phyloP scores from a whole-genome alignment of 1,140 invertebrate genomes.

The Macrotrachela quadricornifera region DNA sequence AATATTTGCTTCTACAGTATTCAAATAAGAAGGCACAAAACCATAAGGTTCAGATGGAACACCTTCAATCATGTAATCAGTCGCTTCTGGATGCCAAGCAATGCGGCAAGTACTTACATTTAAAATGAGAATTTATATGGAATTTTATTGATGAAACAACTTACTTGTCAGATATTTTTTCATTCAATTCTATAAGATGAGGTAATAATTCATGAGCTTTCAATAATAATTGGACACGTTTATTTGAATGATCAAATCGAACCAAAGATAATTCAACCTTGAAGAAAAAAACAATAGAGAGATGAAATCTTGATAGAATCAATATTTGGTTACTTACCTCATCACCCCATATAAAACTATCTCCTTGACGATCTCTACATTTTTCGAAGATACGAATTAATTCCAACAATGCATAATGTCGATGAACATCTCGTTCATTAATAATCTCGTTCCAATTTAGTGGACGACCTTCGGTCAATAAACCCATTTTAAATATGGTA shows the following conservation, averaged over 20 bases:
- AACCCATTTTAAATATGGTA: constrained; percentile 62
- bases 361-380: constrained; percentile 64
- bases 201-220: constrained; percentile 55
- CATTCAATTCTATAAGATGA: constrained; percentile 54
- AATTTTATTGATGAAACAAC: neutral
- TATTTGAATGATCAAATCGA: constrained; percentile 70
- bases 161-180: constrained; percentile 18
- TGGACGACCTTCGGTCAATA: constrained; percentile 76
- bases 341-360: constrained; percentile 82
- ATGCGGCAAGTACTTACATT: too few relatives aligned
- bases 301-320: too few relatives aligned
- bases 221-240: constrained; percentile 54
- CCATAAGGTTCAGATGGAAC: constrained; percentile 73
- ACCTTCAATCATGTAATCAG: constrained; percentile 93
- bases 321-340: constrained; percentile 36
- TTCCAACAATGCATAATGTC: constrained; percentile 72
- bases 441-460: constrained; percentile 86
- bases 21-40: constrained; percentile 73
- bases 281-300: too few relatives aligned
- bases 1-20: constrained; percentile 95
- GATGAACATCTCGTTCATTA: constrained; percentile 58
- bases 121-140: too few relatives aligned
- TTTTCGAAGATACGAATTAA: constrained; percentile 76
- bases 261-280: constrained; percentile 68
- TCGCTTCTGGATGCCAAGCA: constrained; percentile 85